Evolutionary conservation across 2,888 invertebrate genomes (phyloP).

Genomic region (Caenorhabditis sulstoni): DNA sequence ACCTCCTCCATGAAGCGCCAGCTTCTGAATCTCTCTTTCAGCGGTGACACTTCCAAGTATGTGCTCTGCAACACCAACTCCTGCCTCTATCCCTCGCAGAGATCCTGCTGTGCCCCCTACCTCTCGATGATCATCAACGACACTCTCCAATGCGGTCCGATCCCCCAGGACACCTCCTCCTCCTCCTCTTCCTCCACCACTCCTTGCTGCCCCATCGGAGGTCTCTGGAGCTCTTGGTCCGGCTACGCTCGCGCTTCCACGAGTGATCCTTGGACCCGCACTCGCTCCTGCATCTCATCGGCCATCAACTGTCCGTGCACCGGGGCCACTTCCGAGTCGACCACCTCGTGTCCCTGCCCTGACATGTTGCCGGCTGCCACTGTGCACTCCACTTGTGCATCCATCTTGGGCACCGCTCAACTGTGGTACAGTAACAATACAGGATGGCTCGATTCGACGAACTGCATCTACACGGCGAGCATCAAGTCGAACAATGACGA

Average conservation of each 20-base stretch:
- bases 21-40: too few relatives aligned
- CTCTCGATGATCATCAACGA: conserved; percentile 21
- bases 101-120: conserved; percentile 32
- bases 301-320: conserved; percentile 12
- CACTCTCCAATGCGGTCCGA: conserved; percentile 22
- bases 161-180: conserved; percentile 7
- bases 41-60: conserved; percentile 8
- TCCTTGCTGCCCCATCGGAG: conserved; percentile 33
- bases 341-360: conserved; percentile 12
- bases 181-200: too few relatives aligned
- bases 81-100: conserved; percentile 24
- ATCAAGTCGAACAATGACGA: too few relatives aligned
- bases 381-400: too few relatives aligned
- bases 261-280: not conserved
- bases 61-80: conserved; percentile 18
- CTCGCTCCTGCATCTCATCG: conserved; percentile 13
- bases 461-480: too few relatives aligned
- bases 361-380: too few relatives aligned
- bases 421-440: not conserved
- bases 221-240: conserved; percentile 22
- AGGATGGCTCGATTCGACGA: not conserved
- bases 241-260: not conserved
- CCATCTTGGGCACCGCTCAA: too few relatives aligned
- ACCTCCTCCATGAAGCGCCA: too few relatives aligned
- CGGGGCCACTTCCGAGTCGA: not conserved